These are phyloP conservation scores for Diplodus puntazzo DNA, from an alignment of 2,797 vertebrate species.

Conservation along the genomic window DNA sequence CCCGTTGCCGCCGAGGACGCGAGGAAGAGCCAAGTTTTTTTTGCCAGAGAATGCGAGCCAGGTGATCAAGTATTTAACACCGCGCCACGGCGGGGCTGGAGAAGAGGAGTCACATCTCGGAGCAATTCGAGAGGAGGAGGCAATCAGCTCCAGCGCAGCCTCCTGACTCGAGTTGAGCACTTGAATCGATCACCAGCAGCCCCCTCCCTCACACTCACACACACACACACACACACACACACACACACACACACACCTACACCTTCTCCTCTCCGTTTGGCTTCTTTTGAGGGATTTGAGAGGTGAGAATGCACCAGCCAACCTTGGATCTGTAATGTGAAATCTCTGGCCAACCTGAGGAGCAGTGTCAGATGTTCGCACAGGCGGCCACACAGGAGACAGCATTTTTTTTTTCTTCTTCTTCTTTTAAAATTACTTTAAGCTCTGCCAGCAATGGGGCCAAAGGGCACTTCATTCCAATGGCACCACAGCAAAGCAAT, in stretches of 20 bases:
- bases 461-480: conserved; percentile 21
- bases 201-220: neutral
- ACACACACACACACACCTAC: neutral
- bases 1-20: neutral
- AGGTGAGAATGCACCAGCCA: conserved; percentile 10
- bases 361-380: conserved; percentile 8
- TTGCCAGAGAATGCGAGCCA: conserved; percentile 20
- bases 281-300: conserved; percentile 13
- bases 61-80: conserved; percentile 47
- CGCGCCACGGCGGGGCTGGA: conserved; percentile 17
- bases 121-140: conserved; percentile 44
- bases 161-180: conserved; percentile 43
- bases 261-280: neutral
- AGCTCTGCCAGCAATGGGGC: neutral
- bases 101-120: conserved; percentile 31
- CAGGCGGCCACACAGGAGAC: neutral
- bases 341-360: conserved; percentile 6
- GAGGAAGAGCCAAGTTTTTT: neutral
- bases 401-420: neutral
- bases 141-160: conserved; percentile 49
- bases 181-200: conserved; percentile 43
- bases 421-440: conserved; percentile 9
- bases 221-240: neutral
- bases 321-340: neutral
- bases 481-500: neutral